These are phyloP conservation scores for Lithophane semibrunnea DNA, from an alignment of 2,888 invertebrate species.

Conservation along the genomic window DNA sequence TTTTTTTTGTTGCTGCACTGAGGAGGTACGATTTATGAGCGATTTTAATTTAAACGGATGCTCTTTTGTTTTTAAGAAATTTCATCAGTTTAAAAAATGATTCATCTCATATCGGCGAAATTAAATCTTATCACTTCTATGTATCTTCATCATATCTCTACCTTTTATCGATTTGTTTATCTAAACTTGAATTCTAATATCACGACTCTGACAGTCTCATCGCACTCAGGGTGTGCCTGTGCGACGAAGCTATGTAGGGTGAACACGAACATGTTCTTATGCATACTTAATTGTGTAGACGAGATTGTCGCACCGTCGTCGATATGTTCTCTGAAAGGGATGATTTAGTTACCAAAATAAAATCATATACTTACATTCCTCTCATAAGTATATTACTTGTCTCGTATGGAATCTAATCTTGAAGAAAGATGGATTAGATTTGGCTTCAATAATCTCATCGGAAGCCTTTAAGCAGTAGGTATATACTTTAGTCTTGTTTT, in stretches of 20 bases:
- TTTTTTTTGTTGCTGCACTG: conserved; percentile 25
- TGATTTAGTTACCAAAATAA: conserved; percentile 64
- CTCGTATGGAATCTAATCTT: conserved; percentile 60
- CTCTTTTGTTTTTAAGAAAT: conserved; percentile 16
- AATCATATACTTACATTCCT: conserved; percentile 46
- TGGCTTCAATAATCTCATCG: conserved; percentile 44
- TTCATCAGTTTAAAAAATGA: conserved; percentile 2
- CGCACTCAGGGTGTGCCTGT: conserved; percentile 4
- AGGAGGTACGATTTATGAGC: conserved; percentile 10
- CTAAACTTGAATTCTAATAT: conserved; percentile 51
- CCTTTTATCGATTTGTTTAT: conserved; percentile 32
- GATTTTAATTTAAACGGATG: conserved; percentile 6
- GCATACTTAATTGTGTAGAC: conserved; percentile 25
- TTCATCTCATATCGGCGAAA: conserved; percentile 17
- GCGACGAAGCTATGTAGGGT: neutral
- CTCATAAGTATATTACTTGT: conserved; percentile 52
- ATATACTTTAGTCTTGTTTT: conserved; percentile 22
- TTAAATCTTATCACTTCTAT: conserved; percentile 34
- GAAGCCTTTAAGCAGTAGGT: conserved; percentile 35
- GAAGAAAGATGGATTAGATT: conserved; percentile 65
- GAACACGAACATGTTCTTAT: conserved; percentile 28
- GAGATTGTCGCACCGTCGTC: conserved; percentile 42
- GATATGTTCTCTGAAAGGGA: conserved; percentile 44
- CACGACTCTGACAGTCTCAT: conserved; percentile 1
- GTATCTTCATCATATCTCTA: conserved; percentile 16